Evolutionary conservation across 2,888 invertebrate species (phyloP), one percentile per base, ranked within the genome.

Genomic region (Torymus auratus): DNA sequence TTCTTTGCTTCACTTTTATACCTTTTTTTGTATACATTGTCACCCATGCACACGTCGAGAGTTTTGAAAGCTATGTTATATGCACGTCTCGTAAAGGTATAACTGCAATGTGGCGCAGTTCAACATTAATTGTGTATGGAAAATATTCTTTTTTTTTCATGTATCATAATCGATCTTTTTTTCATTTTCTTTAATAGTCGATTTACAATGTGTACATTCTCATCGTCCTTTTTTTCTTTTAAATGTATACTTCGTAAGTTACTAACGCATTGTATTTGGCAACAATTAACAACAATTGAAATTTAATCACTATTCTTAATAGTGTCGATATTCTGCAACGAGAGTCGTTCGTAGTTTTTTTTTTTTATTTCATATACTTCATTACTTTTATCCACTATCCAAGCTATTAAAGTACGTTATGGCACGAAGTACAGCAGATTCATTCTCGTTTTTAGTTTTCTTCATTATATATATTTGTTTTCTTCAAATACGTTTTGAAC

Each of bases 241-340:
- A 15, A 28, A 75, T 68, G 15, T 64, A 69, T 76, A 79, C 23
- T 69, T 73, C 52, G 52, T 74, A 79, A 82, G n/a, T 65, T 62
- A 61, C 70, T 82, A 82, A 80, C 77, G 73, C 70, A 73, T 41
- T 78, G 81, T 89, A 88, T 89, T 90, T 90, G 91, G 90, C 91
- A 91, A 91, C 90, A 89, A 90, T 90, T 87, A 90, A 90, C 89
- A 90, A 90, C 90, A 88, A 90, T 87, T 85, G 86, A 87, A 88
- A 87, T 79, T 70, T 65, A 72, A 67, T 78, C 78, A 79, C 82
- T 82, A 79, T 75, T 82, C 70, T 53, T 61, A 79, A 82, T 77
- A 82, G 77, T 77, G 73, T 83, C 77, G 69, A 80, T 68, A 64
- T 79, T 72, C 68, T 73, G 68, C 68, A 71, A 70, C 70, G 72